Base-by-base conservation (phyloP, 2,113 vertebrate species). In the Coregonus clupeaformis region DNA sequence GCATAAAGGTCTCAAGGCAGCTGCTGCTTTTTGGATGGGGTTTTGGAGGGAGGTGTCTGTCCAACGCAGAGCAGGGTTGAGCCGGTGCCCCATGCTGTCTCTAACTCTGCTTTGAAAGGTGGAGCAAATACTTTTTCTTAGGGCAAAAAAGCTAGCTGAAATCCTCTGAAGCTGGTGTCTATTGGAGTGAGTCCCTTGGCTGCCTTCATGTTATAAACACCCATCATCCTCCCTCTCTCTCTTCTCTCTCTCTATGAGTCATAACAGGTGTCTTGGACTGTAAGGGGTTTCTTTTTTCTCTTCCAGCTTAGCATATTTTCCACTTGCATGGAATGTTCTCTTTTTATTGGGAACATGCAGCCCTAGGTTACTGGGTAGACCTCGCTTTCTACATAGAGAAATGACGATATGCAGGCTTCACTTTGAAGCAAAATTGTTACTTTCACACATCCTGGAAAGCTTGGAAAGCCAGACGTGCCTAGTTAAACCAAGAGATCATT, bases 151-250 rank as follows among this genome's bases (percentile, higher is more conserved):
- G 0, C 16, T 16, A 16, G 49, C 14, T 52, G 60, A 86, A 88
- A 89, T 87, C 84, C 78, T 89, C 81, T 84, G 86, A 87, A 89
- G 85, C 86, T 86, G 18, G 78, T 85, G 88, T 89, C 85, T 86
- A 75, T 89, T 89, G 87, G 80, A 90, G 86, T 77, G 85, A 89
- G 88, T 90, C 84, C 85, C 85, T 90, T 81, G 77, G 80, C 82
- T 84, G 85, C 85, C 85, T 90, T 81, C 82, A 77, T 89, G 90
- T 87, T 91, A 89, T 89, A 90, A 91, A 91, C 91, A 91, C 85
- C 89, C 87, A n/a, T n/a, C n/a, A n/a, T n/a, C 14, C 49, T 52
- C 14, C 6, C 13, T 52, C 4, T 18, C 49, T 4, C 16, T 52
- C 49, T 16, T 4, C 6, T 52, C 4, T 87, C 87, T 89, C 87